Evolutionary conservation across 1,140 invertebrate genomes (phyloP), one percentile per base, ranked within the genome.

Genomic region (Apocrypta bakeri): DNA sequence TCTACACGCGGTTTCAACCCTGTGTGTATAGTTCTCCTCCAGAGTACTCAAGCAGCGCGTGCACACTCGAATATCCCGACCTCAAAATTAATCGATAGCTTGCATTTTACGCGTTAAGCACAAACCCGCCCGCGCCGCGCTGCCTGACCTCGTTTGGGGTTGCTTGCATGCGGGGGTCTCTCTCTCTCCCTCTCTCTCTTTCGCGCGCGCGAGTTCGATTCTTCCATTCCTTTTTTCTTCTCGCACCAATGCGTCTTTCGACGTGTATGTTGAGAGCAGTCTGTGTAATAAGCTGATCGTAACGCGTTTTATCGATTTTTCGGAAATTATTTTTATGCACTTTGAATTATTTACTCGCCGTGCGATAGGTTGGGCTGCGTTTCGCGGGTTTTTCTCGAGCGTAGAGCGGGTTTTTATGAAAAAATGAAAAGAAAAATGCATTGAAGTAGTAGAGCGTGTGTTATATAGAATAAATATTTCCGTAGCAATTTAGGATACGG

Each of bases 21-120:
- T n/a, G 6, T 64, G 17, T n/a, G n/a, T n/a, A n/a, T n/a, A n/a
- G n/a, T n/a, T 40, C 42, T 33, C 7, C 27, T 40, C 77, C 14
- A n/a, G 14, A 17, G 1, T 48, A n/a, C n/a, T n/a, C n/a, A 14
- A 64, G 29, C 25, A 12, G n/a, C 68, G 40, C 63, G 64, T 81
- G n/a, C 76, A 77, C 81, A 78, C 82, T 87, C 81, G 81, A 85
- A 86, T 85, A 86, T 85, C 84, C 64, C 86, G 83, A 81, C 86
- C 82, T 84, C 84, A 83, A 86, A 86, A 88, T 88, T 87, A 88
- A 89, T 90, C 89, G 88, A 90, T 90, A 90, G 86, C 84, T 90
- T 86, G 85, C 87, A 89, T 88, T 90, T 89, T 87, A 90, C 87
- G 86, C 87, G 88, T 89, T 87, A 85, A 89, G 85, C 85, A 86